Percentiles rank a stretch among this genome's conserved stretches.
These are phyloP conservation scores for Heloderma charlesbogerti DNA, from an alignment of 2,113 vertebrate genomes.

Conservation along the genomic window DNA sequence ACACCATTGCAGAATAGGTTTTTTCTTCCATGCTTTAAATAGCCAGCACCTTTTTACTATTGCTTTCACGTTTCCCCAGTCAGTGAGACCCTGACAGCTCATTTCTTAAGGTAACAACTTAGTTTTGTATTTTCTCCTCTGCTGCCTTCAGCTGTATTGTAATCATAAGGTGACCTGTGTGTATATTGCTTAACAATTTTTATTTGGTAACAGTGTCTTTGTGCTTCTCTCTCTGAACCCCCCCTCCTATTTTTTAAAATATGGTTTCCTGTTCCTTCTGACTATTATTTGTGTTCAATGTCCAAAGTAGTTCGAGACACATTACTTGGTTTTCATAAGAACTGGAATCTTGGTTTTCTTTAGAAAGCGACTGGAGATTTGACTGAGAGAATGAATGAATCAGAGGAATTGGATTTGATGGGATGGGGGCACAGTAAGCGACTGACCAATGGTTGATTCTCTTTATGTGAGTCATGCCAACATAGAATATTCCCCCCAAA, in stretches of 20 bases:
- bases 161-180: slow-evolving; percentile 21
- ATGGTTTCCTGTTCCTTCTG: background rate
- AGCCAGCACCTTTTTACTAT: slow-evolving; percentile 74
- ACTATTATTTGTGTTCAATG: fast-evolving
- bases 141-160: background rate
- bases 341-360: background rate
- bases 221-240: background rate
- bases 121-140: background rate
- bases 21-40: slow-evolving; percentile 41
- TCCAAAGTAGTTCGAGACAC: background rate
- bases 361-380: background rate
- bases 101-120: slow-evolving; percentile 71
- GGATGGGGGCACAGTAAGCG: fast-evolving
- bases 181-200: slow-evolving; percentile 56
- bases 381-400: slow-evolving; percentile 19
- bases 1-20: slow-evolving; percentile 75
- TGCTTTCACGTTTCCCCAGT: slow-evolving; percentile 40
- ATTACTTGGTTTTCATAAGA: background rate
- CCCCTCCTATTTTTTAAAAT: slow-evolving; percentile 8
- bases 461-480: fast-evolving
- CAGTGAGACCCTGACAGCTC: slow-evolving; percentile 53
- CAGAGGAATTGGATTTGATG: background rate
- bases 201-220: background rate
- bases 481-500: background rate
- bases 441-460: background rate